Percentiles rank a stretch among this genome's conserved stretches.
Conservation (phyloP, 2,113 vertebrate species). For the Drymodes brunneopygia region DNA sequence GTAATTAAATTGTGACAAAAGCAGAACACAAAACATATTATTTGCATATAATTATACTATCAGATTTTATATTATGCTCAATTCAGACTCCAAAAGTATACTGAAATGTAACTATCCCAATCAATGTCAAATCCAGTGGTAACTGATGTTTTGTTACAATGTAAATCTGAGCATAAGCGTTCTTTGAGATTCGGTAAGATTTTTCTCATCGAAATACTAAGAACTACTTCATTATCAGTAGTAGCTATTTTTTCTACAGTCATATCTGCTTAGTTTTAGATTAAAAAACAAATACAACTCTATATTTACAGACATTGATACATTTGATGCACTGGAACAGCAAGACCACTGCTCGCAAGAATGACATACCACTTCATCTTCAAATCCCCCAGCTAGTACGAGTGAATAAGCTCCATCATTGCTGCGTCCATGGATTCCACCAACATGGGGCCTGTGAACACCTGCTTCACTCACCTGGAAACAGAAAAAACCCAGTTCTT, state of each 20-base stretch:
- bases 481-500: background rate
- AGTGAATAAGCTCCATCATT: conserved; percentile 96
- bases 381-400: conserved; percentile 95
- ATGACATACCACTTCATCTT: conserved; percentile 96
- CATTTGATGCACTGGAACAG: background rate
- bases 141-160: background rate
- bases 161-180: background rate
- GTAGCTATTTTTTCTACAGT: background rate
- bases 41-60: background rate
- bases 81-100: background rate
- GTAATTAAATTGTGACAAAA: background rate
- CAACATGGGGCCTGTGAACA: conserved; percentile 95
- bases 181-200: background rate
- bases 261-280: background rate
- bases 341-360: background rate
- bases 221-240: background rate
- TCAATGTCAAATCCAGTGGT: background rate
- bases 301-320: background rate
- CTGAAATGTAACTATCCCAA: background rate
- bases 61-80: background rate
- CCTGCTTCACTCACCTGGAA: conserved; percentile 95
- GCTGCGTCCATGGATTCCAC: conserved; percentile 96
- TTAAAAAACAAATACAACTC: background rate
- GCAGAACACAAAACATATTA: background rate
- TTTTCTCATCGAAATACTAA: background rate